Percentiles rank a stretch among this genome's conserved stretches.
Evolutionary conservation across 2,888 invertebrate genomes (phyloP).

Genomic region (Cyrtodaria siliqua): DNA sequence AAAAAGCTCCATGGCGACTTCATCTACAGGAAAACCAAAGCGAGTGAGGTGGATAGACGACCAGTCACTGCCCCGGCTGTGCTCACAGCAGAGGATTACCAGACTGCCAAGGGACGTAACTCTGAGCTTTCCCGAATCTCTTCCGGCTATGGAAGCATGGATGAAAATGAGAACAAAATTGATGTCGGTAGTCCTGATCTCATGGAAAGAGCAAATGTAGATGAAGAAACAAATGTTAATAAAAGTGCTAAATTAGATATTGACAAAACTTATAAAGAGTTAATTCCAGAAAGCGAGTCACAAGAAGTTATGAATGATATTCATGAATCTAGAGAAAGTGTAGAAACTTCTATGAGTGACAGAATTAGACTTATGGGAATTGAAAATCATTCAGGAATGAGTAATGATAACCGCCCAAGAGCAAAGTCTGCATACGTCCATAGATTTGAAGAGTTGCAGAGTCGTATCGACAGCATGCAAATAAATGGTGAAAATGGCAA

Average conservation of each 20-base stretch:
- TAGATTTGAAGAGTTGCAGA: neutral
- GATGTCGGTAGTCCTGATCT: neutral
- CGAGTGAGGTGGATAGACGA: slow-evolving; percentile 49
- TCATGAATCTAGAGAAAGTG: slow-evolving; percentile 35
- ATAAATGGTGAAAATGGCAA: slow-evolving; percentile 17
- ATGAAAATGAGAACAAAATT: slow-evolving; percentile 12
- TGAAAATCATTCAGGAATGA: slow-evolving; percentile 10
- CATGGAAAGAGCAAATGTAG: neutral
- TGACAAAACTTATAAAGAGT: neutral
- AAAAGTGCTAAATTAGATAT: slow-evolving; percentile 6
- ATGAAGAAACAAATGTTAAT: neutral
- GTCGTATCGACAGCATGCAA: neutral
- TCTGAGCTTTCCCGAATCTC: slow-evolving; percentile 23
- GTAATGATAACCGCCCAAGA: slow-evolving; percentile 21
- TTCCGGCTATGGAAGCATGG: slow-evolving; percentile 43
- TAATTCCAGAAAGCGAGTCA: neutral
- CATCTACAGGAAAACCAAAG: slow-evolving; percentile 56
- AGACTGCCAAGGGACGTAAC: slow-evolving; percentile 21
- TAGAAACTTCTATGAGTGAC: slow-evolving; percentile 49
- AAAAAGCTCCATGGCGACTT: slow-evolving; percentile 68
- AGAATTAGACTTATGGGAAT: slow-evolving; percentile 32
- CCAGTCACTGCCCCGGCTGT: slow-evolving; percentile 72
- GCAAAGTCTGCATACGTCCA: slow-evolving; percentile 44
- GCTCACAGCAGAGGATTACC: slow-evolving; percentile 35
- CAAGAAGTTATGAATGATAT: neutral